Evolutionary conservation across 1,140 invertebrate species (phyloP), one percentile per base, ranked within the genome.

Genomic region (Eubasilissa regina): DNA sequence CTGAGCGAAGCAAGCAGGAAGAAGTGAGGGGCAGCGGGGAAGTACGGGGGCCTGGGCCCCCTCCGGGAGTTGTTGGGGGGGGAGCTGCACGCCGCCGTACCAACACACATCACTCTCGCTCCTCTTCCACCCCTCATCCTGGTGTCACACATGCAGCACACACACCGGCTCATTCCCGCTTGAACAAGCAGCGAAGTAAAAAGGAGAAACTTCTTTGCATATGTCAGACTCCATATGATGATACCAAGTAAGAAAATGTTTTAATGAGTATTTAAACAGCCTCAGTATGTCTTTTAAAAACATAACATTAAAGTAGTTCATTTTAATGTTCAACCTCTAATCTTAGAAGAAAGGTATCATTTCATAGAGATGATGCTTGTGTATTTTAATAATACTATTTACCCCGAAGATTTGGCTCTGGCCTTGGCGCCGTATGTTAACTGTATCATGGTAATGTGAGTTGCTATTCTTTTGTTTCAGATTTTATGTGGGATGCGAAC

Each of bases 401-500:
- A 35, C 6, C 6, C 1, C 6, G 11, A 9, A 51, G 9, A 51
- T 51, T 51, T 51, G 48, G 1, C n/a, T 1, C 48, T 13, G 48
- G 8, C 9, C 1, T 13, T 15, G 11, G 7, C 47, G 4, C 35
- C n/a, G 13, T 48, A 4, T 75, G 11, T 51, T 51, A 51, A 3
- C n/a, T 51, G 11, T 51, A 58, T 8, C 1, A 12, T 51, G n/a
- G 48, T 51, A 13, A 1, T 51, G 11, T 13, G 55, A 66, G 60
- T 64, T 44, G 48, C 64, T 53, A 83, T 60, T 72, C 84, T 76
- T 9, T 70, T 13, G 44, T 13, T 74, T 0, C 84, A 97, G 96
- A 86, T 99, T 99, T 87, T 99, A 99, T 88, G 96, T 99, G 81
- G 97, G 97, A 47, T 99, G 98, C 89, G 98, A 99, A 88, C 89